These are phyloP conservation scores for Sebastes hubbsi DNA, from an alignment of 2,797 vertebrate genomes.

Conservation along the genomic window DNA sequence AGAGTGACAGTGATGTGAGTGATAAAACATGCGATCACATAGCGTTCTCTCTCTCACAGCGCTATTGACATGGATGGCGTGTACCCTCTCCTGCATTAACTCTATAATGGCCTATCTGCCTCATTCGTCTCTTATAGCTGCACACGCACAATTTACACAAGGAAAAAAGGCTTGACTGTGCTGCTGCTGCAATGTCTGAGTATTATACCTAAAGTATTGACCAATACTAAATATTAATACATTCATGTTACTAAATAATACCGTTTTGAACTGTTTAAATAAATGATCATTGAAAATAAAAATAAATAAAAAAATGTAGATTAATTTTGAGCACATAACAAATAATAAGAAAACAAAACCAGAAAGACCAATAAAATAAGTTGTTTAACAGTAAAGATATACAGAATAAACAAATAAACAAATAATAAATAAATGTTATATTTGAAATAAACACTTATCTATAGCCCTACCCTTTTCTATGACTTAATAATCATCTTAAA, in stretches of 20 bases:
- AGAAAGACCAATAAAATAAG: background rate
- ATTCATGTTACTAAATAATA: background rate
- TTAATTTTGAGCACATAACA: rapidly evolving
- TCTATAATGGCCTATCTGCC: constrained; percentile 42
- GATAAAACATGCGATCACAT: constrained; percentile 21
- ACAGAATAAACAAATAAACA: background rate
- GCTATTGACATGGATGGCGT: background rate
- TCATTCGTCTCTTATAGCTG: constrained; percentile 29
- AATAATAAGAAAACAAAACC: background rate
- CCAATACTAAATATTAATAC: background rate
- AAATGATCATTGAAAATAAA: no score
- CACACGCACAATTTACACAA: background rate
- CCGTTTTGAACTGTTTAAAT: no score
- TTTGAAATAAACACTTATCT: background rate
- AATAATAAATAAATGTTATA: background rate
- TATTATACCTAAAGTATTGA: background rate
- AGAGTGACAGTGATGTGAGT: background rate
- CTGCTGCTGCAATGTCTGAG: background rate
- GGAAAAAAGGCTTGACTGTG: background rate
- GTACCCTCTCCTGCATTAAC: constrained; percentile 23
- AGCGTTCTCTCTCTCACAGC: background rate
- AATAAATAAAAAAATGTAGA: no score
- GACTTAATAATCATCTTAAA: background rate
- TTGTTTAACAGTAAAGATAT: background rate
- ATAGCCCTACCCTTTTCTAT: background rate